phyloP scores from a whole-genome alignment of 2,888 invertebrate species.

The Hirudinaria manillensis region DNA sequence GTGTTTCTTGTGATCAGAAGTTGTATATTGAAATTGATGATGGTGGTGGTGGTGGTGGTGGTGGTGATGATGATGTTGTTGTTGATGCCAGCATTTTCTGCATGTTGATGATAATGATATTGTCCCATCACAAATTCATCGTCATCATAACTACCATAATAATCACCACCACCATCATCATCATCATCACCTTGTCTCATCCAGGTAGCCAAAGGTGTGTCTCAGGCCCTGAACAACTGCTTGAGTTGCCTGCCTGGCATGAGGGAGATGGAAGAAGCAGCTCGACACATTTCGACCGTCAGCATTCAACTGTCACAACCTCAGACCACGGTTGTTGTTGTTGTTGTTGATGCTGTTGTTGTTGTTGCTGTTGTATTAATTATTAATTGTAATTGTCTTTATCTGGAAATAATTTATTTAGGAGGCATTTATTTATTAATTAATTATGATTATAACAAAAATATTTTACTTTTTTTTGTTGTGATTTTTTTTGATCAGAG shows the following conservation, averaged over 20 bases:
- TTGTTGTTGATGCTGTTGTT: not conserved
- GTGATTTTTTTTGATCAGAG: too few species aligned
- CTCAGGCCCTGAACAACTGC: slow-evolving; percentile 63
- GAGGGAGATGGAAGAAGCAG: slow-evolving; percentile 82
- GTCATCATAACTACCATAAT: too few species aligned
- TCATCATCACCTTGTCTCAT: too few species aligned
- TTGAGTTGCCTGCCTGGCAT: slow-evolving; percentile 86
- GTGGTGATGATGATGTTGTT: too few species aligned
- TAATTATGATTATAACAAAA: too few species aligned
- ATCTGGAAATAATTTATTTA: not conserved
- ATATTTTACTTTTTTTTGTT: too few species aligned
- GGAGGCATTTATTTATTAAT: too few species aligned
- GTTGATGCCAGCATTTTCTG: too few species aligned
- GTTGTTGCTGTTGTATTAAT: not conserved
- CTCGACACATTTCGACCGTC: slow-evolving; percentile 65
- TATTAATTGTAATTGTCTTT: not conserved
- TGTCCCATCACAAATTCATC: too few species aligned
- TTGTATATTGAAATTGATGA: not conserved
- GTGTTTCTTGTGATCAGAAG: not conserved
- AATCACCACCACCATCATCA: too few species aligned
- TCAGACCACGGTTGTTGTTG: slow-evolving; percentile 51
- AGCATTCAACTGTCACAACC: slow-evolving; percentile 55
- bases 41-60: not conserved
- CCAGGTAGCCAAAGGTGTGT: slow-evolving; percentile 56
- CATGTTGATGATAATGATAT: too few species aligned